A percentile compares a stretch with the other conserved stretches of the same genome.
phyloP scores from a whole-genome alignment of 1,140 invertebrate species.

The Vanessa tameamea region DNA sequence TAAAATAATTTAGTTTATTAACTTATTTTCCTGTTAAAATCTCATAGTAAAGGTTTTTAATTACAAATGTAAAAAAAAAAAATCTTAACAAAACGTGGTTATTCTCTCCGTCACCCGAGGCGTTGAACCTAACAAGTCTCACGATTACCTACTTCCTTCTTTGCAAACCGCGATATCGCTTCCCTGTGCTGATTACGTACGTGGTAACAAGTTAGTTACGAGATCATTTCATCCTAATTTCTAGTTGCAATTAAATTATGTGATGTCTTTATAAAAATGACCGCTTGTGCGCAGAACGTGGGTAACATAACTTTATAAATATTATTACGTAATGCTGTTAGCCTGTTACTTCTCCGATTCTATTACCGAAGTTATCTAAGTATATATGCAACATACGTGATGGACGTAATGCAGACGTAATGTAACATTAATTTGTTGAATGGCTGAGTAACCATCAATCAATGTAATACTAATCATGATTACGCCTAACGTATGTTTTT shows the following conservation, averaged over 20 bases:
- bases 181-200: conserved; percentile 32
- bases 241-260: too few relatives aligned
- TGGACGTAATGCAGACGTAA: conserved; percentile 38
- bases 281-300: background rate
- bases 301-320: background rate
- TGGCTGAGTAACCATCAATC: conserved; percentile 35
- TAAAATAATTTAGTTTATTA: conserved; percentile 19
- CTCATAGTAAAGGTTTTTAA: background rate
- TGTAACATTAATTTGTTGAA: conserved; percentile 36
- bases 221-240: conserved; percentile 15
- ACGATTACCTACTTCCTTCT: conserved; percentile 35
- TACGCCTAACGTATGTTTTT: conserved; percentile 7
- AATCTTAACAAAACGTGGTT: conserved; percentile 17
- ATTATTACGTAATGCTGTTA: conserved; percentile 28
- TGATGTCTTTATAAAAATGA: background rate
- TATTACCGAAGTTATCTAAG: conserved; percentile 38
- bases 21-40: conserved; percentile 10
- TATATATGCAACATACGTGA: conserved; percentile 32
- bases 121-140: conserved; percentile 41
- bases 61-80: conserved; percentile 1
- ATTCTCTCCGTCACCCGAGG: conserved; percentile 33
- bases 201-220: background rate
- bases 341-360: conserved; percentile 30
- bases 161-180: conserved; percentile 29
- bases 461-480: conserved; percentile 21